Evolutionary conservation across 2,113 vertebrate species (phyloP).

Genomic region (Myiopsitta monachus): DNA sequence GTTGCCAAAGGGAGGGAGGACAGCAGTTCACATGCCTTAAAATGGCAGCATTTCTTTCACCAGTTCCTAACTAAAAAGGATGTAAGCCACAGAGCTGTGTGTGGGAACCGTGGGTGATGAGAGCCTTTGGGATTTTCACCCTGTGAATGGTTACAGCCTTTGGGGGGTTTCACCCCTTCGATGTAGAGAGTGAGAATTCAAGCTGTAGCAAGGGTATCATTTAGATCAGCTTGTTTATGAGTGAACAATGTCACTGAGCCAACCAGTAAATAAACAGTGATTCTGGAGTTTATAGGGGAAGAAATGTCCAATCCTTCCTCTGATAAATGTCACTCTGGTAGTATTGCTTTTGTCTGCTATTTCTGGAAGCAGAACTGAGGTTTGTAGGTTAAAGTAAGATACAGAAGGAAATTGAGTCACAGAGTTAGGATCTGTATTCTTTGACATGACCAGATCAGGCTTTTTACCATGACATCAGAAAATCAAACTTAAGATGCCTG

Average conservation of each 20-base stretch:
- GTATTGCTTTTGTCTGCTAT: conserved; percentile 13
- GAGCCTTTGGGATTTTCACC: background rate
- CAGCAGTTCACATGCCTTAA: background rate
- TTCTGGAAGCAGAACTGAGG: background rate
- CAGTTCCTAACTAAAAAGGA: background rate
- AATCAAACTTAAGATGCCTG: background rate
- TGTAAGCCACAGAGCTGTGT: background rate
- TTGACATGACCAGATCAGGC: background rate
- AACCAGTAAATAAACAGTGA: background rate
- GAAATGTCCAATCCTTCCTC: background rate
- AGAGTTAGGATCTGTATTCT: background rate
- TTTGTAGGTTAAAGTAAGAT: background rate
- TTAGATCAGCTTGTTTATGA: background rate
- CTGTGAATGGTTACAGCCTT: background rate
- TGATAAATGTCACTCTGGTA: background rate
- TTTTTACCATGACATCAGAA: background rate
- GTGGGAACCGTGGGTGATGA: background rate
- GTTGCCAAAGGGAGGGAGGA: background rate
- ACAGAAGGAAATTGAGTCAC: background rate
- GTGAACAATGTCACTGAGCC: background rate
- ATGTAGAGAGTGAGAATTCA: background rate
- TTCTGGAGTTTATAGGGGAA: background rate
- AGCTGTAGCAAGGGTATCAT: background rate
- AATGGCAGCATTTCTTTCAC: background rate
- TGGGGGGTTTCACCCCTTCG: background rate